Conservation (phyloP, 2,888 invertebrate species). For the Ypsolopha scabrella region DNA sequence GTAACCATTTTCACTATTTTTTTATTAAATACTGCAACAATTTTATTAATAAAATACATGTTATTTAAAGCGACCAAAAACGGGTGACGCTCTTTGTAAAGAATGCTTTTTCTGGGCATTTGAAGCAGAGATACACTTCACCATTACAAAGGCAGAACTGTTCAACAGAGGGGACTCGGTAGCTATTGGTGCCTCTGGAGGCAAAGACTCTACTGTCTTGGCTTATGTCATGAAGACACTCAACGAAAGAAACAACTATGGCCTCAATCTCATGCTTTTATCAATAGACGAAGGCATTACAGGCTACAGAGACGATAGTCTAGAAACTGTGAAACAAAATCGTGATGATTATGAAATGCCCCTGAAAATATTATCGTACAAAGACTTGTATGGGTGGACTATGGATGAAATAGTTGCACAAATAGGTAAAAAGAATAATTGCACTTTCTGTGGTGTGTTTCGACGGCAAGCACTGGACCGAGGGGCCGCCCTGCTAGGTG, state of each 20-base stretch:
- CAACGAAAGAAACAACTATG: slow-evolving; percentile 92
- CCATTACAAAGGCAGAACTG: slow-evolving; percentile 83
- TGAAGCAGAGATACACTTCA: slow-evolving; percentile 95
- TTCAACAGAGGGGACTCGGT: slow-evolving; percentile 88
- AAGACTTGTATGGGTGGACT: slow-evolving; percentile 99
- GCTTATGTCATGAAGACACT: slow-evolving; percentile 93
- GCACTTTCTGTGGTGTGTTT: slow-evolving; percentile 96
- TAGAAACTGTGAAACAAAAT: slow-evolving; percentile 96
- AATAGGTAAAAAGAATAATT: slow-evolving; percentile 92
- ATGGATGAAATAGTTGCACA: slow-evolving; percentile 97
- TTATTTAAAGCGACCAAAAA: slow-evolving; percentile 83
- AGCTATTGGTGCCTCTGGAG: slow-evolving; percentile 94
- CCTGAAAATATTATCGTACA: slow-evolving; percentile 94
- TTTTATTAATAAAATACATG: background rate
- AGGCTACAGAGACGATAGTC: slow-evolving; percentile 94
- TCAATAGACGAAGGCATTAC: slow-evolving; percentile 99
- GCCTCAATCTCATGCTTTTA: slow-evolving; percentile 87
- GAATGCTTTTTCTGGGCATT: slow-evolving; percentile 95
- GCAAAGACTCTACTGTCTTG: slow-evolving; percentile 97
- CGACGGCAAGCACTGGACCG: slow-evolving; percentile 95
- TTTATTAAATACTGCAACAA: background rate
- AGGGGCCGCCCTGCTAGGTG: slow-evolving; percentile 89
- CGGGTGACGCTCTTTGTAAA: slow-evolving; percentile 92
- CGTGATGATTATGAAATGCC: slow-evolving; percentile 94
- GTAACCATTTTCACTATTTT: background rate